Evolutionary conservation across 2,888 invertebrate species (phyloP), one percentile per base, ranked within the genome.

Genomic region (Mesopsocus fuscifrons): DNA sequence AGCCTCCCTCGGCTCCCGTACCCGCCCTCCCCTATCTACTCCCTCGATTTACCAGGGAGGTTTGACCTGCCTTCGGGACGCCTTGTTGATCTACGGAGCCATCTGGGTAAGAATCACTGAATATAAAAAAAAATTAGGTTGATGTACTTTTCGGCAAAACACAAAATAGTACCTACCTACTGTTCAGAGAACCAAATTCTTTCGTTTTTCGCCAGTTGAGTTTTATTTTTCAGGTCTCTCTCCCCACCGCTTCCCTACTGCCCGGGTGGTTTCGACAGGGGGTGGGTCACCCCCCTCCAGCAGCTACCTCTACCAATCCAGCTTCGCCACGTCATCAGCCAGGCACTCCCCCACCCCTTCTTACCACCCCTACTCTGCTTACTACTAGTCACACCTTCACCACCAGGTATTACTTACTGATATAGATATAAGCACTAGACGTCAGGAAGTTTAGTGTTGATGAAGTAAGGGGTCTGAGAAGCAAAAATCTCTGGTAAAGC

Each of bases 171-270:
- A n/a, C n/a, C n/a, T n/a, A n/a, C n/a, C n/a, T n/a, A n/a, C n/a
- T n/a, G n/a, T n/a, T n/a, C n/a, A n/a, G n/a, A n/a, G n/a, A n/a
- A n/a, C n/a, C n/a, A n/a, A n/a, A n/a, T n/a, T n/a, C n/a, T n/a
- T n/a, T n/a, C n/a, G n/a, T n/a, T n/a, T n/a, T n/a, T n/a, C n/a
- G n/a, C n/a, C n/a, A n/a, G n/a, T n/a, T n/a, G n/a, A n/a, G n/a
- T n/a, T n/a, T n/a, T n/a, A n/a, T n/a, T 26, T 38, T 38, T 4
- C 18, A 38, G 38, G 38, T 38, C 20, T 38, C n/a, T 38, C 38
- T 5, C 38, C 38, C 3, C 38, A 38, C 20, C 38, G 38, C n/a
- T 38, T 38, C 20, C 11, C 38, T 3, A 20, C n/a, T 13, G 17
- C 20, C 11, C 17, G 38, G 5, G 38, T 38, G 5, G 38, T 38